A percentile compares a stretch with the other conserved stretches of the same genome.
These are phyloP conservation scores for Cisticola juncidis DNA, from an alignment of 2,113 vertebrate genomes.

Conservation along the genomic window DNA sequence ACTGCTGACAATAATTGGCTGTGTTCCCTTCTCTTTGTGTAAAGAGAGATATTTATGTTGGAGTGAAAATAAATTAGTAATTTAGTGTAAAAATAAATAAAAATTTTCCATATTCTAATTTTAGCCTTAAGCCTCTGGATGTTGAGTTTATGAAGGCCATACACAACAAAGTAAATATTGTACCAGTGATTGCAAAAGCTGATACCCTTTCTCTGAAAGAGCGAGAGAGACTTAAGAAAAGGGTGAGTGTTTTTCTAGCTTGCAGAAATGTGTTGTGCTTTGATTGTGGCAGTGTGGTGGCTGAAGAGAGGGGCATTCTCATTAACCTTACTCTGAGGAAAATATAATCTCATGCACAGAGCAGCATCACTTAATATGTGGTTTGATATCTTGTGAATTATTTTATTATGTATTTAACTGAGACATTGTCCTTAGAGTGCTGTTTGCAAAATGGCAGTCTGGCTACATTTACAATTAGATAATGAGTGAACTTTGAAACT, in stretches of 20 bases:
- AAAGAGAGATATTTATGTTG: neutral
- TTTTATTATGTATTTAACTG: neutral
- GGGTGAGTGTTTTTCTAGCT: conserved; percentile 75
- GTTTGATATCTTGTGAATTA: neutral
- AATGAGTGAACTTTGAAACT: neutral
- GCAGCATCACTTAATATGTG: neutral
- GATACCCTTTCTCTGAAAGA: conserved; percentile 86
- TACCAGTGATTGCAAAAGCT: conserved; percentile 83
- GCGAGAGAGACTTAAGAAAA: conserved; percentile 91
- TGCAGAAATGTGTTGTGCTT: neutral
- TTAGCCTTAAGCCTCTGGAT: conserved; percentile 80
- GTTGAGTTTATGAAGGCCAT: conserved; percentile 84
- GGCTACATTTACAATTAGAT: neutral
- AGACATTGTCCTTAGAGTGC: neutral
- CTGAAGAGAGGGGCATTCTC: neutral
- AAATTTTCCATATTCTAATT: neutral
- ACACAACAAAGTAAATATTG: conserved; percentile 83
- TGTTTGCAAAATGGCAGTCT: neutral
- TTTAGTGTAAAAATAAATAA: neutral
- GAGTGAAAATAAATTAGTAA: neutral
- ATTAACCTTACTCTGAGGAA: neutral
- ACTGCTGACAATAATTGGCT: neutral
- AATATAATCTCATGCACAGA: neutral
- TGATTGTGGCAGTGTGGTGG: neutral
- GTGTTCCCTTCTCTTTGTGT: neutral